These are phyloP conservation scores for Selene dorsalis DNA, from an alignment of 2,797 vertebrate genomes.

Conservation along the genomic window DNA sequence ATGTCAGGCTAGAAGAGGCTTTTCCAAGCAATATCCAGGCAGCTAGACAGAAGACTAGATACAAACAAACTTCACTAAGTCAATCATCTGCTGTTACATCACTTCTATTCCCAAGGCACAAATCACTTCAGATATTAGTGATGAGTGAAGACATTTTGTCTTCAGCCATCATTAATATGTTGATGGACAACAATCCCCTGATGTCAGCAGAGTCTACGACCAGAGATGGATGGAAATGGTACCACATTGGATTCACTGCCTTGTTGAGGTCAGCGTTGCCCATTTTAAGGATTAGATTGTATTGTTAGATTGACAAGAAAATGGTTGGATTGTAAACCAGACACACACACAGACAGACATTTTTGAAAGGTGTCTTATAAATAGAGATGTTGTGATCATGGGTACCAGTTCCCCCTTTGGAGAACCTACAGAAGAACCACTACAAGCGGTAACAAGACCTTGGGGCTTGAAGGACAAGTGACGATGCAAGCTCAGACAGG, in stretches of 20 bases:
- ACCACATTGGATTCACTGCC: background rate
- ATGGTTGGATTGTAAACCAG: background rate
- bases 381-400: background rate
- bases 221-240: slow-evolving; percentile 14
- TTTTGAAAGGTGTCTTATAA: background rate
- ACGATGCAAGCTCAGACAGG: slow-evolving; percentile 49
- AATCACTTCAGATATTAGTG: background rate
- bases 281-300: background rate
- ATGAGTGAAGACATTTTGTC: background rate
- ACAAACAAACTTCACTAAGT: background rate
- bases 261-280: background rate
- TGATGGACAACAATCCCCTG: too few relatives aligned
- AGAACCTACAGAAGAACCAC: slow-evolving; percentile 21
- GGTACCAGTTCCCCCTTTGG: slow-evolving; percentile 8
- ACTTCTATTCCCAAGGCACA: too few relatives aligned
- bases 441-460: slow-evolving; percentile 11
- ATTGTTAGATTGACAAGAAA: background rate
- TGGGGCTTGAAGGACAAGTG: background rate
- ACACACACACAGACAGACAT: background rate
- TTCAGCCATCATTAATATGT: slow-evolving; percentile 9
- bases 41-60: background rate
- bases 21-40: background rate
- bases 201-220: background rate
- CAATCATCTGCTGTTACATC: background rate
- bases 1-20: background rate